phyloP scores from a whole-genome alignment of 2,888 invertebrate genomes.

The Campaea margaritaria region DNA sequence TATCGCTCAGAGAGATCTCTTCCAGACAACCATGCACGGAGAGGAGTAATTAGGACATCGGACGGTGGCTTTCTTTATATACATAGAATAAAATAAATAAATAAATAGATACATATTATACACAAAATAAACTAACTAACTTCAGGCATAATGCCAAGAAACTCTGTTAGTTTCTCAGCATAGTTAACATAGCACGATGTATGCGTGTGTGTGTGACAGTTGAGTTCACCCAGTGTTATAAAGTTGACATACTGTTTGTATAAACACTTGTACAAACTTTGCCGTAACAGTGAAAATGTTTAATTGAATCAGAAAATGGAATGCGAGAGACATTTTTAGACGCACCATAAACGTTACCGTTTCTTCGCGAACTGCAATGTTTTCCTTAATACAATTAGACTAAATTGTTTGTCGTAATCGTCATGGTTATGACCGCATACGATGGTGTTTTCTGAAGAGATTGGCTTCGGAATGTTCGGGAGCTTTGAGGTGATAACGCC shows the following conservation, averaged over 20 bases:
- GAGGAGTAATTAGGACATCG: too few relatives aligned
- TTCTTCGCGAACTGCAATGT: slow-evolving; percentile 36
- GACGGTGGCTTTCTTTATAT: too few relatives aligned
- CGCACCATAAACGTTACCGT: slow-evolving; percentile 38
- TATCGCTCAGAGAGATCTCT: too few relatives aligned
- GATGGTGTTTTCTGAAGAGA: slow-evolving; percentile 9
- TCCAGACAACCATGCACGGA: too few relatives aligned
- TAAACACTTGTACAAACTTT: slow-evolving; percentile 16
- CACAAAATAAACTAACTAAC: too few relatives aligned
- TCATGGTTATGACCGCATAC: slow-evolving; percentile 16
- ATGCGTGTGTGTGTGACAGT: neutral
- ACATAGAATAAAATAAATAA: too few relatives aligned
- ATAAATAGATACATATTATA: too few relatives aligned
- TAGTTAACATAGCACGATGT: too few relatives aligned
- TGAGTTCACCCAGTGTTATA: slow-evolving; percentile 19
- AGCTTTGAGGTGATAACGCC: neutral
- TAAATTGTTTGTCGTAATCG: slow-evolving; percentile 22
- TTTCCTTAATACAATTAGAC: slow-evolving; percentile 37
- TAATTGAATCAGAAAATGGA: slow-evolving; percentile 65
- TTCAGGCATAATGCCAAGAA: too few relatives aligned
- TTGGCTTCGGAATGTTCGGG: slow-evolving; percentile 1
- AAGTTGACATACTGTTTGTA: slow-evolving; percentile 27
- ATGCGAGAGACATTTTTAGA: slow-evolving; percentile 45
- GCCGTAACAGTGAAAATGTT: slow-evolving; percentile 51
- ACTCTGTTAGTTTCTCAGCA: too few relatives aligned